Evolutionary conservation across 2,888 invertebrate genomes (phyloP).

Genomic region (Spialia ferax): DNA sequence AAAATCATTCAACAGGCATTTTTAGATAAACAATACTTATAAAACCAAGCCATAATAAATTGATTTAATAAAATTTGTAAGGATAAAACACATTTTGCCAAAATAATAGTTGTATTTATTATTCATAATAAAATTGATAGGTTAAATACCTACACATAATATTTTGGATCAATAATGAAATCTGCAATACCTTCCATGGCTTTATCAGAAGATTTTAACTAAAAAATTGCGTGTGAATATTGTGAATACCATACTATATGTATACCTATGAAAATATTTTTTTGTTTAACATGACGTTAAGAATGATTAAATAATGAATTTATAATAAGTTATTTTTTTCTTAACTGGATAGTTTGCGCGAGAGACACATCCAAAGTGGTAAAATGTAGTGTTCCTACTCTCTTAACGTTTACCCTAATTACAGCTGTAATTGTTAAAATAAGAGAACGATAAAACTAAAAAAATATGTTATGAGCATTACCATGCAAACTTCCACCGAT

Average conservation of each 20-base stretch:
- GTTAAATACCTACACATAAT: conserved; percentile 10
- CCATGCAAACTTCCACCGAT: too few species aligned
- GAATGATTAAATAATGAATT: conserved; percentile 50
- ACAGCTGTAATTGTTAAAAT: too few species aligned
- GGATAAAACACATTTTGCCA: conserved; percentile 23
- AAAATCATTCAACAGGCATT: neutral
- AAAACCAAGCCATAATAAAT: too few species aligned
- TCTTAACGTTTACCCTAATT: too few species aligned
- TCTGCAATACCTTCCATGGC: conserved; percentile 27
- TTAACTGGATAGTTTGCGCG: too few species aligned
- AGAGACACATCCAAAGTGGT: too few species aligned
- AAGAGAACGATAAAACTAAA: too few species aligned
- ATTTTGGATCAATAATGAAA: conserved; percentile 31
- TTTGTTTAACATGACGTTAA: conserved; percentile 47
- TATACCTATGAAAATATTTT: conserved; percentile 22
- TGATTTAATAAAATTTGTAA: neutral
- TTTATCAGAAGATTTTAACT: conserved; percentile 30
- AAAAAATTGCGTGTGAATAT: conserved; percentile 28
- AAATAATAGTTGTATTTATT: conserved; percentile 26
- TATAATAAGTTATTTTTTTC: conserved; percentile 42
- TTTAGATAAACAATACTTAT: too few species aligned
- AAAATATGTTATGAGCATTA: too few species aligned
- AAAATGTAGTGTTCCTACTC: too few species aligned
- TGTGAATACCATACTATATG: conserved; percentile 12
- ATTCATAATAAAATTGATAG: conserved; percentile 22